Evolutionary conservation across 1,140 invertebrate species (phyloP).

Genomic region (Drosophila sulfurigaster): DNA sequence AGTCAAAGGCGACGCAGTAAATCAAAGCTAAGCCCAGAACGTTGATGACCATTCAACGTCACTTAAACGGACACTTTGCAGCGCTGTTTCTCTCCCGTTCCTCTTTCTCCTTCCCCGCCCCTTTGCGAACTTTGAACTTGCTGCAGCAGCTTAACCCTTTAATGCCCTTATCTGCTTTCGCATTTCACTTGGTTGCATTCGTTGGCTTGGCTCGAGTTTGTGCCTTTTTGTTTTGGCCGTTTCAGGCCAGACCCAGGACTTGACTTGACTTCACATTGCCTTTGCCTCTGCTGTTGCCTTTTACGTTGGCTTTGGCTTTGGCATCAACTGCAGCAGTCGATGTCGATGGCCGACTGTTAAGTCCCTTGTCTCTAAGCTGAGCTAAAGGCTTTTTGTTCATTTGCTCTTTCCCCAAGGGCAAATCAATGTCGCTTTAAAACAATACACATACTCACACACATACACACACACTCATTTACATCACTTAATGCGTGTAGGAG

Average conservation of each 20-base stretch:
- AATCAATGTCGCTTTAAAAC: conserved; percentile 48
- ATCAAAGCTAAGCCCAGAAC: conserved; percentile 75
- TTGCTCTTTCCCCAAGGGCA: conserved; percentile 28
- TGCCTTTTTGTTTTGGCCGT: conserved; percentile 39
- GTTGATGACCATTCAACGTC: conserved; percentile 73
- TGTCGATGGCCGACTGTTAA: conserved; percentile 14
- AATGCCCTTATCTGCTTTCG: conserved; percentile 74
- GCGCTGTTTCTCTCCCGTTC: neutral
- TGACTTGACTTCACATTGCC: conserved; percentile 37
- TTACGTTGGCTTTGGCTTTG: conserved; percentile 14
- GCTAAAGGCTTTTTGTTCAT: conserved; percentile 44
- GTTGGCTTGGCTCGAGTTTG: conserved; percentile 39
- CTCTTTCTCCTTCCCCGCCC: no score
- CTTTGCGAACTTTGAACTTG: conserved; percentile 73
- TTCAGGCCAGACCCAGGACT: conserved; percentile 8
- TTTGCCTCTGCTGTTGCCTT: conserved; percentile 7
- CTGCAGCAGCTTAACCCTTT: conserved; percentile 71
- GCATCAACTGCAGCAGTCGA: neutral
- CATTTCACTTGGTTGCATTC: conserved; percentile 72
- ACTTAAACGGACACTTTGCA: conserved; percentile 48
- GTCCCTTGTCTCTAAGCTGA: conserved; percentile 41
- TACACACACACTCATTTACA: neutral
- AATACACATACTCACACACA: no score
- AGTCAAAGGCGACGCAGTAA: conserved; percentile 66
- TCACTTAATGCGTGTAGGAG: neutral